A percentile compares a stretch with the other conserved stretches of the same genome.
These are phyloP conservation scores for Branchellion lobata DNA, from an alignment of 2,888 invertebrate species.

Conservation along the genomic window DNA sequence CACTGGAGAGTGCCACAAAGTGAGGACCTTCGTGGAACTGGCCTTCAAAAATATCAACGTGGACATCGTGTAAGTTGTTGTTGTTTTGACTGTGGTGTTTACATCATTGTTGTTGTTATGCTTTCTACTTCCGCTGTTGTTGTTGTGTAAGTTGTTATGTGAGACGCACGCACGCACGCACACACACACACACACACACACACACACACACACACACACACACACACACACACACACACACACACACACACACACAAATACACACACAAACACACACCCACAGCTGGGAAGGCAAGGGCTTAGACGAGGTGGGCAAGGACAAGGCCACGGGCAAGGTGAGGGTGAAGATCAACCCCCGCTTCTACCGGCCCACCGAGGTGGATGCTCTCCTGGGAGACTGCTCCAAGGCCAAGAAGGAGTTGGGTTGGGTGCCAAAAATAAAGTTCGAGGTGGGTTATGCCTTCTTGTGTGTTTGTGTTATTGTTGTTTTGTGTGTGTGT, in stretches of 20 bases:
- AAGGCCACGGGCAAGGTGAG: conserved; percentile 74
- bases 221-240: no score
- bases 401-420: conserved; percentile 79
- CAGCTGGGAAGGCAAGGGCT: conserved; percentile 83
- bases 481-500: neutral
- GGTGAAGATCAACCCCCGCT: conserved; percentile 86
- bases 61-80: conserved; percentile 68
- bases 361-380: conserved; percentile 96
- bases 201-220: no score
- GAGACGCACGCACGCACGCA: no score
- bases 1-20: conserved; percentile 90
- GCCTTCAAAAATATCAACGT: conserved; percentile 77
- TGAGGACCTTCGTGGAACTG: conserved; percentile 89
- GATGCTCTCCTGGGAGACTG: conserved; percentile 90
- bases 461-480: neutral
- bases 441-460: conserved; percentile 67
- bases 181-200: no score
- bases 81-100: neutral
- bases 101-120: no score
- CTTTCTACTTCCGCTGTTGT: no score
- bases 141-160: no score
- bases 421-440: conserved; percentile 85
- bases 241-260: no score
- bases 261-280: neutral
- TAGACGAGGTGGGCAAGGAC: conserved; percentile 78